Percentiles rank a stretch among this genome's conserved stretches.
Evolutionary conservation across 2,888 invertebrate species (phyloP).

Genomic region (Parascotia fuliginaria): DNA sequence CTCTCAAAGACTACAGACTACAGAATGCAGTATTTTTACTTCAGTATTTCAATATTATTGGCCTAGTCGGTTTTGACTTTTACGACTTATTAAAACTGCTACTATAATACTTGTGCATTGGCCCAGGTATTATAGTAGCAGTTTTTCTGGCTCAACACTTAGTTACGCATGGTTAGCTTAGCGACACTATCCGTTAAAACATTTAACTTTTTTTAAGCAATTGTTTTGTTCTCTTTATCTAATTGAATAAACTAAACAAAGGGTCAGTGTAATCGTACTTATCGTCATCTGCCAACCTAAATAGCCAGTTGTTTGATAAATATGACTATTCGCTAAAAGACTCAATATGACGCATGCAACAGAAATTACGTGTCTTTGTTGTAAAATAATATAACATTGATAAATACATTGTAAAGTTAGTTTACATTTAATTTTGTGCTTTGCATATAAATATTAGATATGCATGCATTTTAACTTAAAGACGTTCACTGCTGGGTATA

Average conservation of each 20-base stretch:
- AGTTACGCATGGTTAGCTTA: conserved; percentile 7
- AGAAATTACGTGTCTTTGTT: conserved; percentile 28
- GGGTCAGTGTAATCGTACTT: conserved; percentile 11
- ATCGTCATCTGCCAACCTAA: conserved; percentile 42
- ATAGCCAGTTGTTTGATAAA: conserved; percentile 42
- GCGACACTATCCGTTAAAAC: conserved; percentile 24
- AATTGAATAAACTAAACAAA: conserved; percentile 39
- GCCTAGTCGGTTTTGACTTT: too few species aligned
- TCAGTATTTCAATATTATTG: too few species aligned
- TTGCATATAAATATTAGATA: too few species aligned
- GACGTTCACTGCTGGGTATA: too few species aligned
- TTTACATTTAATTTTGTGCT: not conserved
- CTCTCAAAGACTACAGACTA: too few species aligned
- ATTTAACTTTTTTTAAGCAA: conserved; percentile 26
- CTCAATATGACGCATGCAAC: conserved; percentile 26
- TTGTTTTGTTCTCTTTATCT: conserved; percentile 30
- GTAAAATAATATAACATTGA: not conserved
- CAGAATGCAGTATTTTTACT: too few species aligned
- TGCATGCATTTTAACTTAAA: too few species aligned
- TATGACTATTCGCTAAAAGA: conserved; percentile 34
- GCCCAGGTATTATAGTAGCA: too few species aligned
- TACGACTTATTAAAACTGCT: too few species aligned
- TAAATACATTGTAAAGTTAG: not conserved
- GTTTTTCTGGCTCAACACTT: conserved; percentile 14
- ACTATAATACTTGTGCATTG: too few species aligned